Evolutionary conservation across 2,888 invertebrate genomes (phyloP), one percentile per base, ranked within the genome.

Genomic region (Pinctada fucata): DNA sequence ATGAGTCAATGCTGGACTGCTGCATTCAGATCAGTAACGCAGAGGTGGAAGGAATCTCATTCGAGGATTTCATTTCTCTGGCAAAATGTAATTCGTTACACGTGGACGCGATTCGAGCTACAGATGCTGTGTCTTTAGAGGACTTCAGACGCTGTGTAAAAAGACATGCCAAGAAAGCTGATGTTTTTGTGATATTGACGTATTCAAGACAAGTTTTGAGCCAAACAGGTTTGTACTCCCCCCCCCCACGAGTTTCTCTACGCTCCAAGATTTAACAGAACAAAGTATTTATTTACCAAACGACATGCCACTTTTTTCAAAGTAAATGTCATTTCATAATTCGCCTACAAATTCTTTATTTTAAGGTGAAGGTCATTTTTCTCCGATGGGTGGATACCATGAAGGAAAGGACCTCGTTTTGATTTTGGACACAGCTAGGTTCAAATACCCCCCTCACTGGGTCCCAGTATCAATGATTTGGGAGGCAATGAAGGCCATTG

Each of bases 361-460:
- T 31, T 16, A 10, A 74, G 93, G 93, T n/a, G 85, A 87, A 69
- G 92, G 92, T 3, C 92, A 92, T 78, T 92, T 91, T 82, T 91
- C 91, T 5, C 91, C 92, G 3, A 83, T 92, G n/a, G 93, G 89
- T 13, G 93, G 92, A 0, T 93, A 92, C 79, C 91, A 93, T 76
- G 84, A 87, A 0, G 87, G 76, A 2, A 82, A 83, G 45, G 92
- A 93, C 80, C 74, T 90, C 72, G 89, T 91, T 2, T 82, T 93
- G 58, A 90, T 93, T 47, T 80, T 93, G 81, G 93, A 93, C 84
- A 92, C 92, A 0, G 93, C 93, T 3, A 83, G 93, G 75, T 93
- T 93, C 87, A 93, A 93, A 82, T 92, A 93, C 82, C 92, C 92
- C 3, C 92, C 92, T 3, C 92, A 93, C 80, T 93, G 92, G 93